Conservation (phyloP, 2,113 vertebrate species). For the Choloepus hoffmanni region DNA sequence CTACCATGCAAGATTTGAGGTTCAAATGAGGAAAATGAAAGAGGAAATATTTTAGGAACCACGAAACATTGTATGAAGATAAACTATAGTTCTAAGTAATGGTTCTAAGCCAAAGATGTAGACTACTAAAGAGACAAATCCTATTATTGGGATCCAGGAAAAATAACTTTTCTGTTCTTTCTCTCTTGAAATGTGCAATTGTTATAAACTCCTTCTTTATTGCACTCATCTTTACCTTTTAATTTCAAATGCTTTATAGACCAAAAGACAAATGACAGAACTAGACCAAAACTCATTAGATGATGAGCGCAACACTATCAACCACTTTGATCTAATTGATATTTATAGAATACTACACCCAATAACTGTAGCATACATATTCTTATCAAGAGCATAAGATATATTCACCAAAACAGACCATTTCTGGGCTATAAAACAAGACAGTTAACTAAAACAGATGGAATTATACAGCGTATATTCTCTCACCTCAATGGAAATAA, state of each 20-base stretch:
- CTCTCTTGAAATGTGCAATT: background rate
- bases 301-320: background rate
- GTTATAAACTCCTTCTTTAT: background rate
- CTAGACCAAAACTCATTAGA: background rate
- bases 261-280: background rate
- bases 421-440: background rate
- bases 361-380: background rate
- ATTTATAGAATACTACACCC: background rate
- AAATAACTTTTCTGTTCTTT: background rate
- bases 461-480: background rate
- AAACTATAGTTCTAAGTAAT: background rate
- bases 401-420: background rate
- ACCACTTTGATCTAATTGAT: background rate
- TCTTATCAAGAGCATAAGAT: background rate
- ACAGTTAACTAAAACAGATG: background rate
- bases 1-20: background rate
- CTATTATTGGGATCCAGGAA: background rate
- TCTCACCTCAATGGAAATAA: background rate
- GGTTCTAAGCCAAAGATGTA: background rate
- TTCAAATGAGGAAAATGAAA: background rate
- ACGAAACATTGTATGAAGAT: constrained; percentile 5
- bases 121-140: background rate
- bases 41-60: constrained; percentile 1
- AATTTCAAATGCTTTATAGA: background rate
- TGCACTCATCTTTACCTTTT: background rate